These are phyloP conservation scores for Pseudachorutes palmiensis DNA, from an alignment of 1,140 invertebrate genomes.

Conservation along the genomic window DNA sequence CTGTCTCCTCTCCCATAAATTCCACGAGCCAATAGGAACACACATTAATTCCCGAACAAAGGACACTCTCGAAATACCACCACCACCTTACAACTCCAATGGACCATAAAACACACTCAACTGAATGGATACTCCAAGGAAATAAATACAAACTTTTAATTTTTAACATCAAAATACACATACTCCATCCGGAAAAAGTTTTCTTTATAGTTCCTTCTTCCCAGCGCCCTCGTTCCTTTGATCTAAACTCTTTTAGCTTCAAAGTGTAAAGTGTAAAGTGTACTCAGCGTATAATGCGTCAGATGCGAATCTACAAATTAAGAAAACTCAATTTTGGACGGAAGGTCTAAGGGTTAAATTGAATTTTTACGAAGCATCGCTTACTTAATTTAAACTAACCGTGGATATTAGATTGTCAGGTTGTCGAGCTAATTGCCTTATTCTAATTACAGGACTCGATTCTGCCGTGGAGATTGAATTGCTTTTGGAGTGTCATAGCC, in stretches of 20 bases:
- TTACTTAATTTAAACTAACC: not conserved
- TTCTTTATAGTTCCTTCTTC: too few relatives aligned
- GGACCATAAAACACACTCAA: not conserved
- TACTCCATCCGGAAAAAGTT: too few relatives aligned
- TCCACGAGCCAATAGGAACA: conserved; percentile 1
- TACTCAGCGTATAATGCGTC: too few relatives aligned
- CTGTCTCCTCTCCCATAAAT: conserved; percentile 7
- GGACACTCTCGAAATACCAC: not conserved
- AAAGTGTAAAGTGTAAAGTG: too few relatives aligned
- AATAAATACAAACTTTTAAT: too few relatives aligned
- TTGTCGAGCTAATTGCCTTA: conserved; percentile 36
- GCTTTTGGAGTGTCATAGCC: conserved; percentile 51
- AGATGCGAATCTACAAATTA: too few relatives aligned
- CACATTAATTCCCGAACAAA: conserved; percentile 1
- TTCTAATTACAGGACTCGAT: not conserved
- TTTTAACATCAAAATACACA: too few relatives aligned
- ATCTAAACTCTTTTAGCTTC: too few relatives aligned
- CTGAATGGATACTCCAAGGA: not conserved
- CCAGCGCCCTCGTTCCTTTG: too few relatives aligned
- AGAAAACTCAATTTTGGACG: too few relatives aligned
- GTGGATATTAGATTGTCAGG: conserved; percentile 44
- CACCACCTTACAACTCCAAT: not conserved
- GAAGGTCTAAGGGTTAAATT: too few relatives aligned
- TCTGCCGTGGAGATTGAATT: conserved; percentile 22
- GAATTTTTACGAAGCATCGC: not conserved